phyloP scores from a whole-genome alignment of 2,797 vertebrate genomes.

The Sebastes oblongus region DNA sequence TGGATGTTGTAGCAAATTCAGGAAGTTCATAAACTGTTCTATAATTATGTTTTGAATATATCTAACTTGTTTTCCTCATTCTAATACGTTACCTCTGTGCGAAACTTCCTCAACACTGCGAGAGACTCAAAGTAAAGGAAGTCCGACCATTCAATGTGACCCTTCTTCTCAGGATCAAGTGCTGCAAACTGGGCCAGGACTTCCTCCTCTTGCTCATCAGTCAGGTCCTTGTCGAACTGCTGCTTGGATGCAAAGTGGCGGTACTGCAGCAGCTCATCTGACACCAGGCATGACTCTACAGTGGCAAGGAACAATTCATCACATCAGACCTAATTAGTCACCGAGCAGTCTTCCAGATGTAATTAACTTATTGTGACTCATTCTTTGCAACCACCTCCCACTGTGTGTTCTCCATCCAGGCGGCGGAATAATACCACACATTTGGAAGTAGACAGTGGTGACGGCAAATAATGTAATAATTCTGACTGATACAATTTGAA shows the following conservation, averaged over 20 bases:
- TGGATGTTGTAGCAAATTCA: not conserved
- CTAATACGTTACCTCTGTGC: constrained; percentile 84
- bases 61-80: not conserved
- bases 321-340: constrained; percentile 52
- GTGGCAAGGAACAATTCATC: constrained; percentile 48
- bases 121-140: constrained; percentile 97
- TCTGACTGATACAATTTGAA: not conserved
- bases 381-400: constrained; percentile 24
- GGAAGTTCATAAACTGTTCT: not conserved
- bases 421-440: not conserved
- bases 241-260: constrained; percentile 93
- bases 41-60: not conserved
- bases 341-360: constrained; percentile 32
- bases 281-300: constrained; percentile 91
- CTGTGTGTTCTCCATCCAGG: not conserved
- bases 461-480: constrained; percentile 9
- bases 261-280: constrained; percentile 94
- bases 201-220: constrained; percentile 89
- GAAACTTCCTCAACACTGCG: constrained; percentile 89
- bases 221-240: constrained; percentile 87
- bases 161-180: constrained; percentile 91
- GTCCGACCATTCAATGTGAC: constrained; percentile 91
- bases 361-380: constrained; percentile 53
- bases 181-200: constrained; percentile 90
- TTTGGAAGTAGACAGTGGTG: not conserved